Percentiles rank a stretch among this genome's conserved stretches.
Conservation (phyloP, 2,888 invertebrate genomes). For the Sericinus montela region DNA sequence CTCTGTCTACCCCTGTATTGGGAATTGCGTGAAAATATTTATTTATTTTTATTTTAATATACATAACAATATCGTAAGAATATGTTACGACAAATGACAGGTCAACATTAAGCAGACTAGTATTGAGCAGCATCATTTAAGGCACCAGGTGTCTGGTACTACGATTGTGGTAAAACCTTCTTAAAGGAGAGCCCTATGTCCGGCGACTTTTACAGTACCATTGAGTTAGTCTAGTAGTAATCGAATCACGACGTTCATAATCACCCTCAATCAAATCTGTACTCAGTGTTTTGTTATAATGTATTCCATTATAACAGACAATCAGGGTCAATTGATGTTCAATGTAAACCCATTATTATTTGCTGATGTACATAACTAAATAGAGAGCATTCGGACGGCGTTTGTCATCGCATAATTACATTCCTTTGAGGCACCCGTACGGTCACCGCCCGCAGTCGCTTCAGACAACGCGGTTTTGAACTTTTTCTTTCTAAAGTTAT, state of each 20-base stretch:
- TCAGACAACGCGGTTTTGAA: background rate
- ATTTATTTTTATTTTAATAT: too few species aligned
- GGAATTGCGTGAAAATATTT: too few species aligned
- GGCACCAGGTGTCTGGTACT: too few species aligned
- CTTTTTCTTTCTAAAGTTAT: constrained; percentile 3
- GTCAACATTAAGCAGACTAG: too few species aligned
- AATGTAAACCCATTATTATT: constrained; percentile 11
- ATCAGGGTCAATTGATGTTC: constrained; percentile 2
- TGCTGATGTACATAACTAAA: constrained; percentile 12
- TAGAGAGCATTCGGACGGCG: constrained; percentile 42
- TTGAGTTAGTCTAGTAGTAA: background rate
- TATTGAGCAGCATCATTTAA: too few species aligned
- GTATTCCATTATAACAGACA: constrained; percentile 3
- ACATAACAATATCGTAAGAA: too few species aligned
- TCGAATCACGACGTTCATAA: background rate
- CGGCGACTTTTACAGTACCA: background rate
- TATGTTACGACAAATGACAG: too few species aligned
- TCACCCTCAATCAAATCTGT: too few species aligned
- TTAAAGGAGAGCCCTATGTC: too few species aligned
- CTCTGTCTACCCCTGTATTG: too few species aligned
- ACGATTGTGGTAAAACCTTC: too few species aligned
- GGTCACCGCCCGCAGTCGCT: constrained; percentile 22
- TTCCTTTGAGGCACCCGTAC: constrained; percentile 54
- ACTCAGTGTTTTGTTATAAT: background rate
- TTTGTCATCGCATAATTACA: constrained; percentile 64